Base-by-base conservation (phyloP, 2,888 invertebrate genomes). In the Subacronicta megacephala region DNA sequence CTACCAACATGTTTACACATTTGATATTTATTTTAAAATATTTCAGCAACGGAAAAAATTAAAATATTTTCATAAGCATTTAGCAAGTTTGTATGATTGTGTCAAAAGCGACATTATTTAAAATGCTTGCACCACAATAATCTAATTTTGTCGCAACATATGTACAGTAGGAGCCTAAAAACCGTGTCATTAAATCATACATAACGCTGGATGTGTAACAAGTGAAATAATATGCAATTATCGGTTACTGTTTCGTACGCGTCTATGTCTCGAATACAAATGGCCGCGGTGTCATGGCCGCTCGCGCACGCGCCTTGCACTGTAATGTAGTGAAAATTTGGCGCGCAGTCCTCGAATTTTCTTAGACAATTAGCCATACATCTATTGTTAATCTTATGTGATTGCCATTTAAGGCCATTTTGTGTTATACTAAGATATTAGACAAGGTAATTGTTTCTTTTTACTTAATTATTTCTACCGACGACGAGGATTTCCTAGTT, bases 221-320 rank as follows among this genome's bases (percentile, higher is more conserved):
- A 58, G 68, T 73, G 66, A 76, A 78, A 81, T 83, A 80, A 81
- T 82, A 78, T 83, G 82, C 82, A 81, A 87, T 81, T 78, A 78
- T 78, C 59, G 71, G 78, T 73, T 66, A 70, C 69, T 44, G 69
- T 61, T 61, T 61, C 72, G 62, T 54, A 56, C 62, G 59, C 33
- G 73, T 51, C 42, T 53, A 60, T 54, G 77, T 49, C 44, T 55
- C 44, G 87, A 82, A 87, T 88, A 78, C 80, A 76, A 87, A 87
- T 78, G 70, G 58, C 65, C 36, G 17, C 52, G 62, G 78, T 84
- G 84, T 85, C 87, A 88, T 78, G 87, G 88, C 81, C 87, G 84
- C 62, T 26, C 16, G 66, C 69, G 77, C 64, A 73, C 77, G 78
- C 78, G 77, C 52, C 1, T n/a, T 52, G 77, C 52, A 77, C 55